phyloP scores from a whole-genome alignment of 2,797 vertebrate genomes.

The Onychomys arenicola region DNA sequence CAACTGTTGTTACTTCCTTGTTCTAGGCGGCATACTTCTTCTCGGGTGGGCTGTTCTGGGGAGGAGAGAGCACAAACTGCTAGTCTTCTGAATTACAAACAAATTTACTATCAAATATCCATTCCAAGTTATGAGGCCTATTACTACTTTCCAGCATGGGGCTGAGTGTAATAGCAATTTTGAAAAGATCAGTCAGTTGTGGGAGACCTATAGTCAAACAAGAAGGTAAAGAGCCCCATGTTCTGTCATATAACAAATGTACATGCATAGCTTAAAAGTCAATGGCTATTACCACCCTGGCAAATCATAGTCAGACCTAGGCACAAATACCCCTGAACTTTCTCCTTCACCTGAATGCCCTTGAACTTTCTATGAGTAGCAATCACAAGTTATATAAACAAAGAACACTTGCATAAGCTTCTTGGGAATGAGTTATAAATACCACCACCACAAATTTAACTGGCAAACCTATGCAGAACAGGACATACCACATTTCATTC shows the following conservation, averaged over 20 bases:
- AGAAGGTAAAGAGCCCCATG: background rate
- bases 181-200: background rate
- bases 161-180: background rate
- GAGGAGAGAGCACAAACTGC: slow-evolving; percentile 50
- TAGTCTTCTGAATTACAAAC: slow-evolving; percentile 13
- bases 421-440: slow-evolving; percentile 78
- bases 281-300: slow-evolving; percentile 78
- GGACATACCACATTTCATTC: background rate
- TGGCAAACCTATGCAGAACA: slow-evolving; percentile 16
- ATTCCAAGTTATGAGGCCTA: slow-evolving; percentile 25
- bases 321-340: slow-evolving; percentile 84
- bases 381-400: slow-evolving; percentile 85
- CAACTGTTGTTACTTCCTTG: slow-evolving; percentile 37
- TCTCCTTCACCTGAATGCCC: slow-evolving; percentile 81
- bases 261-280: slow-evolving; percentile 75
- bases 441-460: slow-evolving; percentile 2
- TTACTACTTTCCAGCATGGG: background rate
- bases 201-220: background rate
- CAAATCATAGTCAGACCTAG: slow-evolving; percentile 78
- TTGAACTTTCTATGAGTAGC: slow-evolving; percentile 82
- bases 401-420: slow-evolving; percentile 85
- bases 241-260: slow-evolving; percentile 56
- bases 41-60: background rate
- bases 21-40: background rate
- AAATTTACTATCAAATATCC: slow-evolving; percentile 46